Percentiles rank a stretch among this genome's conserved stretches.
These are phyloP conservation scores for Procavia capensis DNA, from an alignment of 2,113 vertebrate genomes.

Conservation along the genomic window DNA sequence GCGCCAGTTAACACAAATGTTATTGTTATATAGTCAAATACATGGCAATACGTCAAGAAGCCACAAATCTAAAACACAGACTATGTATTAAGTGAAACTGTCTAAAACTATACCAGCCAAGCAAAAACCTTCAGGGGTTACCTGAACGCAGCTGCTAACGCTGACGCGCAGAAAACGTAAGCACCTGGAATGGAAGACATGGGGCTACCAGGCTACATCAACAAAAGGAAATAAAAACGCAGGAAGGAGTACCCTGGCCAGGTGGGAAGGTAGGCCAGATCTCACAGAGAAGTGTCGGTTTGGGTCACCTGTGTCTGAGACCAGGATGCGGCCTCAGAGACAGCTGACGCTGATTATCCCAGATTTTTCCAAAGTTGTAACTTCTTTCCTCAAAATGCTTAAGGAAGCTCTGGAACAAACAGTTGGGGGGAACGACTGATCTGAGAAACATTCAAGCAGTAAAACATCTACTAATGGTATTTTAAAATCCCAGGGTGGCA, in stretches of 20 bases:
- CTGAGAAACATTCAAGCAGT: background rate
- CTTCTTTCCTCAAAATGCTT: background rate
- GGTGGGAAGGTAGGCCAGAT: background rate
- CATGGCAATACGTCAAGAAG: slow-evolving; percentile 18
- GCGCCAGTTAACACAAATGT: slow-evolving; percentile 33
- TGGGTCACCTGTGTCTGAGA: background rate
- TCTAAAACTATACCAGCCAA: background rate
- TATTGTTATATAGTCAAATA: slow-evolving; percentile 51
- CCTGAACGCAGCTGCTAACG: background rate
- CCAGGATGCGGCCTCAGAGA: background rate
- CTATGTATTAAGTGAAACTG: background rate
- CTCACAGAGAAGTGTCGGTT: background rate
- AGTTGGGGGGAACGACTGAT: background rate
- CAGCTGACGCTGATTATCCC: background rate
- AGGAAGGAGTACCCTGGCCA: fast-evolving
- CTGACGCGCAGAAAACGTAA: background rate
- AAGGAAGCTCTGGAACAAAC: background rate
- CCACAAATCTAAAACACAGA: slow-evolving; percentile 52
- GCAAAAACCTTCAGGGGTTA: background rate
- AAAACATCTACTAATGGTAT: background rate
- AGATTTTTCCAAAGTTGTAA: background rate
- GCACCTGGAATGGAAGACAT: background rate
- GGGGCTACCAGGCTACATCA: fast-evolving
- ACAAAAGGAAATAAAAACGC: background rate
- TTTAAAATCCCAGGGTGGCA: background rate